Evolutionary conservation across 30 jellyfish, hydroid and myxozoan genomes (phyloP).

Genomic region (Hydractinia symbiolongicarpus): DNA sequence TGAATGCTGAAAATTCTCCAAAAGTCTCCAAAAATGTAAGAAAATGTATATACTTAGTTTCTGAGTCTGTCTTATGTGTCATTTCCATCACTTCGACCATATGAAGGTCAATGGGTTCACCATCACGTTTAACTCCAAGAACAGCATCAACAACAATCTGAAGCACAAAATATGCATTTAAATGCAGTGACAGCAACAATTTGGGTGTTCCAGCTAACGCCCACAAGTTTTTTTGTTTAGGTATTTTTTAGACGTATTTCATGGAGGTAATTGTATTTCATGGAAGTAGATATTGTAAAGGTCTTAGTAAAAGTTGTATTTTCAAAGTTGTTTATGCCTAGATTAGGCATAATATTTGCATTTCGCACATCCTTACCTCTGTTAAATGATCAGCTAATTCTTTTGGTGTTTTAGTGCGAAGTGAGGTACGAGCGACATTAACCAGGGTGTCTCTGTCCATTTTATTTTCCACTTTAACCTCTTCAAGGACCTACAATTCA

Average conservation of each 20-base stretch:
- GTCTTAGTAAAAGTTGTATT: neutral
- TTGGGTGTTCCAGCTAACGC: neutral
- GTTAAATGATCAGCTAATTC: conserved; percentile 90
- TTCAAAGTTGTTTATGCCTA: too few species aligned
- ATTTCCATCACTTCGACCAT: conserved; percentile 99
- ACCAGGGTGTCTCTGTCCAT: conserved; percentile 79
- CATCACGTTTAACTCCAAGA: conserved; percentile 68
- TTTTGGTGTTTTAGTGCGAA: conserved; percentile 78
- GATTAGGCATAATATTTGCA: too few species aligned
- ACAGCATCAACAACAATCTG: conserved; percentile 99
- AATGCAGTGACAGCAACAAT: neutral
- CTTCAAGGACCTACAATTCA: conserved; percentile 61
- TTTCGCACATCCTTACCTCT: conserved; percentile 39
- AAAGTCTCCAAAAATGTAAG: neutral
- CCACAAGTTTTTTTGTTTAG: neutral
- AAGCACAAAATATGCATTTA: neutral
- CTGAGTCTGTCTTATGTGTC: conserved; percentile 93
- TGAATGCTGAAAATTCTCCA: neutral
- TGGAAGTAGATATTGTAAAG: neutral
- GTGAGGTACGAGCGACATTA: conserved; percentile 98
- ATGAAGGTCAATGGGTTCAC: conserved; percentile 86
- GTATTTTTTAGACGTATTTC: neutral
- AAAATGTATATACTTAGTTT: conserved; percentile 66
- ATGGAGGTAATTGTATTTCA: neutral
- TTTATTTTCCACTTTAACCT: conserved; percentile 58